These are phyloP conservation scores for Blastobasis adustella DNA, from an alignment of 2,888 invertebrate species.

Conservation along the genomic window DNA sequence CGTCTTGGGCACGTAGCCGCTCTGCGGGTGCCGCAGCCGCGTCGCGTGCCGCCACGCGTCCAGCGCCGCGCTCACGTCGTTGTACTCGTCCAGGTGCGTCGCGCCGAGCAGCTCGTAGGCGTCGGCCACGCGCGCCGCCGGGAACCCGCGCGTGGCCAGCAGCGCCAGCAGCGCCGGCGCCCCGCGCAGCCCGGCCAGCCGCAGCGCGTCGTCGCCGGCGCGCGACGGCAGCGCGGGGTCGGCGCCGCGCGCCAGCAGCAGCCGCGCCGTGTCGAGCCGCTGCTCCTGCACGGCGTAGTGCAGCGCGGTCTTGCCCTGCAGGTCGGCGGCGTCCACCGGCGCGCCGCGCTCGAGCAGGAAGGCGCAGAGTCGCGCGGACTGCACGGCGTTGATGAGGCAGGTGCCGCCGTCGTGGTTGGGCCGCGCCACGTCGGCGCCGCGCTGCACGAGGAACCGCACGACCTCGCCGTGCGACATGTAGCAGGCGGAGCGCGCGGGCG, in stretches of 20 bases:
- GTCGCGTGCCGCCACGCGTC: conserved; percentile 81
- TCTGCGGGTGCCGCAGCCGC: conserved; percentile 56
- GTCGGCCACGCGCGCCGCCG: conserved; percentile 83
- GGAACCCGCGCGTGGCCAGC: conserved; percentile 76
- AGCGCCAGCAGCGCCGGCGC: conserved; percentile 81
- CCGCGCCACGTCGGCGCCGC: conserved; percentile 88
- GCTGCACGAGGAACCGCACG: conserved; percentile 83
- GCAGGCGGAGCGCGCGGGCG: conserved; percentile 92
- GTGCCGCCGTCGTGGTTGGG: conserved; percentile 95
- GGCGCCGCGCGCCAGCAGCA: conserved; percentile 86
- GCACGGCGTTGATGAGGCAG: conserved; percentile 94
- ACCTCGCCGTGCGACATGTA: conserved; percentile 90
- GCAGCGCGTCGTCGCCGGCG: conserved; percentile 91
- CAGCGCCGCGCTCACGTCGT: conserved; percentile 82
- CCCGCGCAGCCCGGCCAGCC: conserved; percentile 85
- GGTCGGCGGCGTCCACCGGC: conserved; percentile 89
- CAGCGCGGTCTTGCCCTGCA: conserved; percentile 92
- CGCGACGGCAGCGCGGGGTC: conserved; percentile 84
- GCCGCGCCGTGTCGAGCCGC: conserved; percentile 86
- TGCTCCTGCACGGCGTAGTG: conserved; percentile 95
- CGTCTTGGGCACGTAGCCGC: conserved; percentile 21
- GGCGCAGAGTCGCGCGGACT: conserved; percentile 86
- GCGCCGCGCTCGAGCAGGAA: conserved; percentile 88
- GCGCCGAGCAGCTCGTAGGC: conserved; percentile 90
- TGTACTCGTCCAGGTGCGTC: conserved; percentile 91